Evolutionary conservation across 2,888 invertebrate species (phyloP).

Genomic region (Microdon myrmicae): DNA sequence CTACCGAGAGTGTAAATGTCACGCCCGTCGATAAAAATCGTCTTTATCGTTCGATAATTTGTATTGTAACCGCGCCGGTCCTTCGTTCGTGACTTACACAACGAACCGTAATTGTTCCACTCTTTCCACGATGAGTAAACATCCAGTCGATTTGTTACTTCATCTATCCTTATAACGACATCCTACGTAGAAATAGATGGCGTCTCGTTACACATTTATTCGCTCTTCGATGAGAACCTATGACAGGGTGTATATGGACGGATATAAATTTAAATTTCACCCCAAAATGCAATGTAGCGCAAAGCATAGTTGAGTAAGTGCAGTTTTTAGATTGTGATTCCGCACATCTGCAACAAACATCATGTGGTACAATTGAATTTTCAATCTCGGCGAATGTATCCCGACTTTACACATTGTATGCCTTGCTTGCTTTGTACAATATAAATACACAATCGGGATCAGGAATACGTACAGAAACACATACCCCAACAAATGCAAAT

Average conservation of each 20-base stretch:
- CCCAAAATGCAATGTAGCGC: constrained; percentile 18
- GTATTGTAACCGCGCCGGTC: no score
- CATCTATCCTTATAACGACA: no score
- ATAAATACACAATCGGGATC: constrained; percentile 4
- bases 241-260: constrained; percentile 19
- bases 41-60: no score
- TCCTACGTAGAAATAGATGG: constrained; percentile 15
- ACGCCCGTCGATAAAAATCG: no score
- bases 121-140: no score
- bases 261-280: constrained; percentile 48
- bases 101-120: no score
- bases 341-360: neutral
- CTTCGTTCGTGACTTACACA: no score
- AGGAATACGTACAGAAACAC: neutral
- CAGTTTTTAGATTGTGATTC: constrained; percentile 18
- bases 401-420: no score
- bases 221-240: constrained; percentile 23
- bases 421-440: no score
- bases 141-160: no score
- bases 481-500: neutral
- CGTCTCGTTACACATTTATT: constrained; percentile 20
- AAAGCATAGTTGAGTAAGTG: constrained; percentile 29
- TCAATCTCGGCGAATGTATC: constrained; percentile 36
- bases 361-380: constrained; percentile 37
- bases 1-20: no score